Conservation (phyloP, 1,140 invertebrate species). For the Brachionus asplanchnoidis region DNA sequence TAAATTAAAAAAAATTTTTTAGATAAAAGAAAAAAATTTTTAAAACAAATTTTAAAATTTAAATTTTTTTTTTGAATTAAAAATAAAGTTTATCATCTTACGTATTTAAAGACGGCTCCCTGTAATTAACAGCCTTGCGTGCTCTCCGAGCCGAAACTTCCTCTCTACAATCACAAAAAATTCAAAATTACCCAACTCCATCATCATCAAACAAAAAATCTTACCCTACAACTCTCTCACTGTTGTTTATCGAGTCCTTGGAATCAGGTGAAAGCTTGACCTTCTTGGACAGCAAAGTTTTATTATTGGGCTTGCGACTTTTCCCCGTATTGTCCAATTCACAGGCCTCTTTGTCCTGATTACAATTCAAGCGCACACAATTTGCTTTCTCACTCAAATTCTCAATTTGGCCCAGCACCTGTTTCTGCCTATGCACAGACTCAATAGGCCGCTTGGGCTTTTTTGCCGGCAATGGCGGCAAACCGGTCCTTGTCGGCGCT, state of each 20-base stretch:
- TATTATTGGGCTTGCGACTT: not conserved
- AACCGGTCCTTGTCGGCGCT: not conserved
- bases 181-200: too few relatives aligned
- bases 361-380: not conserved
- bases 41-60: too few relatives aligned
- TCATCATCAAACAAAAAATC: not conserved
- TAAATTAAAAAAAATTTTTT: too few relatives aligned
- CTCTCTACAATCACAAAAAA: not conserved
- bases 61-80: too few relatives aligned
- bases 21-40: too few relatives aligned
- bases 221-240: not conserved
- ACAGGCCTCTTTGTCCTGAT: not conserved
- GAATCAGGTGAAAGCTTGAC: not conserved
- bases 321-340: not conserved
- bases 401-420: not conserved
- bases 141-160: not conserved
- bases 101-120: not conserved
- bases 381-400: not conserved
- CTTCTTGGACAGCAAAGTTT: not conserved
- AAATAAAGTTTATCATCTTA: too few relatives aligned
- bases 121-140: not conserved
- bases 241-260: not conserved
- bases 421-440: not conserved
- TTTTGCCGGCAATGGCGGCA: not conserved
- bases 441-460: constrained; percentile 16